phyloP scores from a whole-genome alignment of 2,797 vertebrate species.

The Myoxocephalus aenaeus region DNA sequence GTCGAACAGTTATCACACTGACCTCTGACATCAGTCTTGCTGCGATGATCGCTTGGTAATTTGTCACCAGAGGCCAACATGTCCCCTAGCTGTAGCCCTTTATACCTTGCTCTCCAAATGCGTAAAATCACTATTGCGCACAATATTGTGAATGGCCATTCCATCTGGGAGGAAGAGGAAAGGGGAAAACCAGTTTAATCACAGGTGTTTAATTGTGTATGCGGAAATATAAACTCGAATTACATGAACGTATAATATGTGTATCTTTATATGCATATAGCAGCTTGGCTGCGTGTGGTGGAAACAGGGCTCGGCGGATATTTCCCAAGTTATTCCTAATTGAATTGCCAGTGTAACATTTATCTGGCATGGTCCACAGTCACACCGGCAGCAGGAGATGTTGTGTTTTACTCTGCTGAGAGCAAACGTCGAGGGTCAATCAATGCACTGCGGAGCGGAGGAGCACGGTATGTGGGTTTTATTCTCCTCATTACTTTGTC shows the following conservation, averaged over 20 bases:
- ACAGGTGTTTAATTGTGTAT: constrained; percentile 1
- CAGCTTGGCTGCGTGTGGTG: not conserved
- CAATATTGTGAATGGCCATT: constrained; percentile 13
- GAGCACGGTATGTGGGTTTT: constrained; percentile 85
- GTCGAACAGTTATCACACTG: constrained; percentile 68
- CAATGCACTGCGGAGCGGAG: constrained; percentile 84
- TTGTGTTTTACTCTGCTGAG: constrained; percentile 77
- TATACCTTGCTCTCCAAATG: constrained; percentile 41
- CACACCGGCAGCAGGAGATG: constrained; percentile 87
- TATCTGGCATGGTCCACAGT: constrained; percentile 86
- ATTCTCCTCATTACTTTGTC: constrained; percentile 48
- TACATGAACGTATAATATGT: not conserved
- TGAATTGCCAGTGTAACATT: constrained; percentile 91
- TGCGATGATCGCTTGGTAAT: constrained; percentile 72
- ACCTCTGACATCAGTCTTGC: constrained; percentile 74
- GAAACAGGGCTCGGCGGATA: constrained; percentile 47
- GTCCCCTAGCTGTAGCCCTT: constrained; percentile 49
- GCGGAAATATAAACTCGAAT: constrained; percentile 5
- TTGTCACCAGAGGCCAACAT: constrained; percentile 69
- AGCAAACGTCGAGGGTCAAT: constrained; percentile 88
- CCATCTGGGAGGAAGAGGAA: constrained; percentile 5
- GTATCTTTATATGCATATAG: not conserved
- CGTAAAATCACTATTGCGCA: constrained; percentile 51
- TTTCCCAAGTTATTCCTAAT: constrained; percentile 87
- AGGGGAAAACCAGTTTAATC: constrained; percentile 10